phyloP scores from a whole-genome alignment of 30 jellyfish, hydroid and myxozoan species.

The Hydractinia symbiolongicarpus region DNA sequence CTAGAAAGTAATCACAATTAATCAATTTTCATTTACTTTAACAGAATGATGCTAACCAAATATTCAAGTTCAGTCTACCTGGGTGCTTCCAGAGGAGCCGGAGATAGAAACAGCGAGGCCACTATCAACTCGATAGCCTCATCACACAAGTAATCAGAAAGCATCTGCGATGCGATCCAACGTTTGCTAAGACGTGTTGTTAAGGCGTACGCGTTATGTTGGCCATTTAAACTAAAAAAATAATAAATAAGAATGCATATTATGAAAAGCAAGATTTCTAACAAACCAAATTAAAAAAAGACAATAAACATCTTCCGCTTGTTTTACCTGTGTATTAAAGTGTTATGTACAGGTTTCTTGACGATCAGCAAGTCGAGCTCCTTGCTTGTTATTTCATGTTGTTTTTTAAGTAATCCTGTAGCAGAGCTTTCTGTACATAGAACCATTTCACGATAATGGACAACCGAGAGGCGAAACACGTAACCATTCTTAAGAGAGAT shows the following conservation, averaged over 20 bases:
- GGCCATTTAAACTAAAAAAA: conserved; percentile 57
- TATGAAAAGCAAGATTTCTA: not conserved
- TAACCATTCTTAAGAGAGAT: conserved; percentile 52
- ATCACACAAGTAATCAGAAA: conserved; percentile 34
- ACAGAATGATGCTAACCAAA: not conserved
- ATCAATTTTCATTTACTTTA: not conserved
- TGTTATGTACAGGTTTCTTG: conserved; percentile 64
- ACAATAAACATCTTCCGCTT: not conserved
- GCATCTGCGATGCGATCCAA: conserved; percentile 83
- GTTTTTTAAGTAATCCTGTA: conserved; percentile 29
- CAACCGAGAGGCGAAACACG: conserved; percentile 64
- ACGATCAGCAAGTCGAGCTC: conserved; percentile 49
- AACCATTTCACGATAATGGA: conserved; percentile 68
- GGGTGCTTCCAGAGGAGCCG: conserved; percentile 54
- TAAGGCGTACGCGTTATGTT: conserved; percentile 47
- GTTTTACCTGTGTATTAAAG: conserved; percentile 61
- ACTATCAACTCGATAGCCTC: conserved; percentile 68
- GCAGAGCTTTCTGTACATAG: conserved; percentile 32
- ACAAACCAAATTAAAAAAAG: not conserved
- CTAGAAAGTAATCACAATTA: too few species aligned
- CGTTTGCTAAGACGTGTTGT: conserved; percentile 68
- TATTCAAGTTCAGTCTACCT: conserved; percentile 32
- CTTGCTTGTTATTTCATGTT: conserved; percentile 33
- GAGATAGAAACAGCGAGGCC: conserved; percentile 53
- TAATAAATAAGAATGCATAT: not conserved